A percentile compares a stretch with the other conserved stretches of the same genome.
phyloP scores from a whole-genome alignment of 1,140 invertebrate genomes.

The Achroia grisella region DNA sequence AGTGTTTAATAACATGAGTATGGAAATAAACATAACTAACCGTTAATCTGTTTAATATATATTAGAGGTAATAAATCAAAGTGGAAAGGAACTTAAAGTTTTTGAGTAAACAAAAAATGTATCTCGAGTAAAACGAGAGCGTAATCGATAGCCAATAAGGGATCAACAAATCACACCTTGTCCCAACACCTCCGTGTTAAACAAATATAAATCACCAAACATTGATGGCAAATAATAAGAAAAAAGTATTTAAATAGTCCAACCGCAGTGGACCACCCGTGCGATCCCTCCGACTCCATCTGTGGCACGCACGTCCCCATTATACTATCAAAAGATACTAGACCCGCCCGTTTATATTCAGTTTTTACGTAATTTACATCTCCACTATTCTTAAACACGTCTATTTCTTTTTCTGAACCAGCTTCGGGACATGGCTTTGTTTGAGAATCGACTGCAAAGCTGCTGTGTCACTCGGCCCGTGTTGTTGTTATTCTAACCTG shows the following conservation, averaged over 20 bases:
- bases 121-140: background rate
- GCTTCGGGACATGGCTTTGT: constrained; percentile 17
- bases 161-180: constrained; percentile 50
- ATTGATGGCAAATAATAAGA: constrained; percentile 49
- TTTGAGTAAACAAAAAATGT: background rate
- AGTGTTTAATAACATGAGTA: too few relatives aligned
- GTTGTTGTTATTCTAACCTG: constrained; percentile 22
- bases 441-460: constrained; percentile 17
- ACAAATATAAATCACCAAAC: constrained; percentile 52
- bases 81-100: too few relatives aligned
- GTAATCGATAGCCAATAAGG: constrained; percentile 47
- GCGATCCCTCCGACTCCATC: constrained; percentile 26
- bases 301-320: constrained; percentile 45
- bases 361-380: constrained; percentile 64
- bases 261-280: constrained; percentile 51
- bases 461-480: constrained; percentile 15
- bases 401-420: constrained; percentile 20
- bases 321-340: constrained; percentile 54
- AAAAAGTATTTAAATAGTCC: constrained; percentile 56
- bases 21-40: too few relatives aligned
- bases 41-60: too few relatives aligned
- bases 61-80: too few relatives aligned
- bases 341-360: constrained; percentile 53
- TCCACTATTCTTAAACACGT: constrained; percentile 30
- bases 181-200: constrained; percentile 53